Conservation (phyloP, 2,113 vertebrate genomes). For the Percopsis transmontana region DNA sequence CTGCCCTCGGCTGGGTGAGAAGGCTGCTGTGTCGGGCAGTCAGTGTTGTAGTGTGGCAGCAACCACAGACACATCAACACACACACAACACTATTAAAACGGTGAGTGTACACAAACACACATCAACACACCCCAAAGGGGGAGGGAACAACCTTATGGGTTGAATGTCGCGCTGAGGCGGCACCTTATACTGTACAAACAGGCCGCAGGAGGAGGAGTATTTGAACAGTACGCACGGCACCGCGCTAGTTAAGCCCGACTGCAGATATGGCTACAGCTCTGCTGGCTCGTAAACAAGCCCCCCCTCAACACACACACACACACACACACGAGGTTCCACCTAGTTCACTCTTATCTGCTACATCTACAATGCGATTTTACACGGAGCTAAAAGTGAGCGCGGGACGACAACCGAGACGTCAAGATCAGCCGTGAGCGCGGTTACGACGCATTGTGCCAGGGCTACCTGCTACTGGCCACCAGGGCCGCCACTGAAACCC, state of each 20-base stretch:
- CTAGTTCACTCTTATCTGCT: constrained; percentile 36
- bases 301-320: background rate
- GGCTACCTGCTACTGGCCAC: too few relatives aligned
- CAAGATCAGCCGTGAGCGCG: background rate
- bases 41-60: constrained; percentile 15
- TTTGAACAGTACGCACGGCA: constrained; percentile 35
- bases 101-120: background rate
- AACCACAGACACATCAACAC: background rate
- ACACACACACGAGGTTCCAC: constrained; percentile 48
- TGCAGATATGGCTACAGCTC: constrained; percentile 29
- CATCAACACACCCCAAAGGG: too few relatives aligned
- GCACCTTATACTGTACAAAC: constrained; percentile 28
- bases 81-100: background rate
- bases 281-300: constrained; percentile 13
- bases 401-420: constrained; percentile 14
- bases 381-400: background rate
- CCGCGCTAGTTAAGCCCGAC: constrained; percentile 12
- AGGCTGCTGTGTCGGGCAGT: constrained; percentile 40
- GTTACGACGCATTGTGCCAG: too few relatives aligned
- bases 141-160: too few relatives aligned
- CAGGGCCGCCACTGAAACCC: too few relatives aligned
- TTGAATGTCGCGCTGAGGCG: background rate
- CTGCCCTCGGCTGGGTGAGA: constrained; percentile 22
- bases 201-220: background rate
- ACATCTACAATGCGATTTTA: constrained; percentile 16